A percentile compares a stretch with the other conserved stretches of the same genome.
Evolutionary conservation across 2,888 invertebrate species (phyloP).

Genomic region (Latrodectus hesperus): DNA sequence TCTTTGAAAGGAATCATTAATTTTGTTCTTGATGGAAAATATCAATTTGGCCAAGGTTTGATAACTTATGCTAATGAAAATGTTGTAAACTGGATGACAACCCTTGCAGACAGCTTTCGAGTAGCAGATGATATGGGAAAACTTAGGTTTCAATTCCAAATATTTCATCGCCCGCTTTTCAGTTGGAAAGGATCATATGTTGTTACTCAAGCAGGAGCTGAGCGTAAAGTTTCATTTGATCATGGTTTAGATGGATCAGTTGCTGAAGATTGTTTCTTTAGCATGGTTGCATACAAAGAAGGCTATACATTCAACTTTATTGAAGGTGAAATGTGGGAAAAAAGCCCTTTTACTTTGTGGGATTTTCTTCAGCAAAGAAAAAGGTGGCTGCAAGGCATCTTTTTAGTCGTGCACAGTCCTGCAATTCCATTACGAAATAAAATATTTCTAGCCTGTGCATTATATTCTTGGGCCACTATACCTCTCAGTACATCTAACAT

Average conservation of each 20-base stretch:
- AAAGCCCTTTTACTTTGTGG: slow-evolving; percentile 94
- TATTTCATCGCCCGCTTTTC: slow-evolving; percentile 95
- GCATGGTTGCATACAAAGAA: slow-evolving; percentile 93
- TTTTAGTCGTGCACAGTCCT: slow-evolving; percentile 80
- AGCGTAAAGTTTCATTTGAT: slow-evolving; percentile 87
- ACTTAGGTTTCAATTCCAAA: slow-evolving; percentile 90
- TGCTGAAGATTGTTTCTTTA: slow-evolving; percentile 98
- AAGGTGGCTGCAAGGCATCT: slow-evolving; percentile 85
- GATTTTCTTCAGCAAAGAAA: slow-evolving; percentile 97
- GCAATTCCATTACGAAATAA: slow-evolving; percentile 87
- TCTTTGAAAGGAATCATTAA: slow-evolving; percentile 92
- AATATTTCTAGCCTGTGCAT: slow-evolving; percentile 87
- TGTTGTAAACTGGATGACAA: slow-evolving; percentile 96
- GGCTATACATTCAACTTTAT: slow-evolving; percentile 96
- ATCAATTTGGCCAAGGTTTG: slow-evolving; percentile 95
- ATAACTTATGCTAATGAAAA: slow-evolving; percentile 97
- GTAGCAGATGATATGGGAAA: slow-evolving; percentile 99
- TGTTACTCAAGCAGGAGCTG: slow-evolving; percentile 83
- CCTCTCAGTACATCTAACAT: slow-evolving; percentile 94
- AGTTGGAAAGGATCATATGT: slow-evolving; percentile 99
- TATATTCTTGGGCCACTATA: slow-evolving; percentile 97
- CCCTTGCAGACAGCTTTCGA: slow-evolving; percentile 94
- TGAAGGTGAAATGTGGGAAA: slow-evolving; percentile 99
- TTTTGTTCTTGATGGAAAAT: slow-evolving; percentile 94
- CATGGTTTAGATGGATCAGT: slow-evolving; percentile 97